These are phyloP conservation scores for Petrophora chlorosata DNA, from an alignment of 2,888 invertebrate species.

Conservation along the genomic window DNA sequence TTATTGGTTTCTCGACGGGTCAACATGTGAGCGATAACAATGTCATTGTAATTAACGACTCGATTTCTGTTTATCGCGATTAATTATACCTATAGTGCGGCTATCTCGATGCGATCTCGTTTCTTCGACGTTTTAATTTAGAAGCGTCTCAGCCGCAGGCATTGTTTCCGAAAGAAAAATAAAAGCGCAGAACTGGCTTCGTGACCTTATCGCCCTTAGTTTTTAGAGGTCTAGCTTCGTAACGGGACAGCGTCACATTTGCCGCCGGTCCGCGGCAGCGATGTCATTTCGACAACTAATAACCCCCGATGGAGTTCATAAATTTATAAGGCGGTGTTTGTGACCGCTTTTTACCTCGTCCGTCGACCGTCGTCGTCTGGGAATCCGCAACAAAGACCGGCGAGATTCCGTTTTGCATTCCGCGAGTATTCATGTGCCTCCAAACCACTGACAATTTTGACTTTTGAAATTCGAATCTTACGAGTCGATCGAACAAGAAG, in stretches of 20 bases:
- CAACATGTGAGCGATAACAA: conserved; percentile 68
- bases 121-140: conserved; percentile 45
- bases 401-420: conserved; percentile 81
- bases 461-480: conserved; percentile 61
- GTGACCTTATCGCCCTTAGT: conserved; percentile 71
- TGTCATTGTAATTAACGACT: conserved; percentile 60
- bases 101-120: conserved; percentile 16
- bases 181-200: conserved; percentile 55
- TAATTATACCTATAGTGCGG: conserved; percentile 44
- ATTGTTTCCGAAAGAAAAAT: conserved; percentile 61
- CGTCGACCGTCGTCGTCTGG: conserved; percentile 63
- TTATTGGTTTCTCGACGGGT: conserved; percentile 66
- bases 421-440: conserved; percentile 64
- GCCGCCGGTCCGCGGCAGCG: conserved; percentile 34
- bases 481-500: conserved; percentile 54
- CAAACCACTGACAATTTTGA: conserved; percentile 58
- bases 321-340: conserved; percentile 73
- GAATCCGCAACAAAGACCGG: conserved; percentile 79
- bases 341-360: conserved; percentile 75
- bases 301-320: conserved; percentile 62
- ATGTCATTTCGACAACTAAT: conserved; percentile 76
- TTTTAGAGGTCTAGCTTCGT: conserved; percentile 64
- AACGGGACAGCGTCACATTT: conserved; percentile 61
- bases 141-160: conserved; percentile 49
- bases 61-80: conserved; percentile 46